Base-by-base conservation (phyloP, 2,113 vertebrate species). In the Hiodon alosoides region DNA sequence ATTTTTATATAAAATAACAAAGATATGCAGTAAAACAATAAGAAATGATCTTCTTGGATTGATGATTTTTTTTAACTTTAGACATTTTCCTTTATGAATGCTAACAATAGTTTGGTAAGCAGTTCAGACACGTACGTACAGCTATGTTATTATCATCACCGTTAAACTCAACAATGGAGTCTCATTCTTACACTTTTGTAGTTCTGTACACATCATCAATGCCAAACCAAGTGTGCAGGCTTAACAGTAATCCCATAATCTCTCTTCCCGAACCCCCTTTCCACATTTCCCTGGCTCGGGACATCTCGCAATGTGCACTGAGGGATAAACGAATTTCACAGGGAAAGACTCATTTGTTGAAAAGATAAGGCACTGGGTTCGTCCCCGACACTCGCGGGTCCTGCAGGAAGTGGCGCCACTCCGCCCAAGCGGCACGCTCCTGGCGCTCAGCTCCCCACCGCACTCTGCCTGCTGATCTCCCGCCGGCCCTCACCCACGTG, bases 231-330 rank as follows among this genome's bases (percentile, higher is more conserved):
- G 60, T 67, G 61, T 69, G 48, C 16, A 11, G 57, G 14, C 47
- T 77, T 72, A 67, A 48, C 46, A 51, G 7, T 67, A 77, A 77
- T 67, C 61, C 69, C 31, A 47, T 52, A 59, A 77, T 72, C 69
- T 77, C 17, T 72, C 68, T 67, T 58, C 76, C 69, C 51, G 51
- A 57, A 58, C 31, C 65, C 17, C 59, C 31, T 68, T 58, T 59
- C 52, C 54, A 67, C 53, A n/a, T 72, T 66, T 72, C 48, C 69
- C 48, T 71, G 48, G 51, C 59, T 10, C n/a, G 53, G 61, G 60
- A 72, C 52, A 52, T 69, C 16, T 13, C 51, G 54, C 52, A 57
- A 5, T 53, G 67, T 31, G 58, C 52, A 6, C 13, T 47, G n/a
- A 72, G 54, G 62, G 17, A 58, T 71, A 16, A 53, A 58, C 47